Evolutionary conservation across 1,140 invertebrate species (phyloP).

Genomic region (Drosophila teissieri): DNA sequence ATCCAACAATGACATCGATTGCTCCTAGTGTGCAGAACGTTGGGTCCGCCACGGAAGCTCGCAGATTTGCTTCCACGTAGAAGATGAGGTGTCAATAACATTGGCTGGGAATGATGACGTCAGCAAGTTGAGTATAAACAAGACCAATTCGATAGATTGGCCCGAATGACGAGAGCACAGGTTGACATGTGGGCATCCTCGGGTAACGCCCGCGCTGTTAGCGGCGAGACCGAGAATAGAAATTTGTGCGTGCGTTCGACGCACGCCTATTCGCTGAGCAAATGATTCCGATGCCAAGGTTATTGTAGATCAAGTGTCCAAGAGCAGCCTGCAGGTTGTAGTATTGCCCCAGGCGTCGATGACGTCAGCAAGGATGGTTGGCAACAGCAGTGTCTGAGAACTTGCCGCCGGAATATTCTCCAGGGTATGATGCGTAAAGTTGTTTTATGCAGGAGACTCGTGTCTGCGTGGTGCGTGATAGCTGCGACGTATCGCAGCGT

Average conservation of each 20-base stretch:
- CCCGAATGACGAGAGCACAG: background rate
- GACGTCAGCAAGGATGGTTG: no score
- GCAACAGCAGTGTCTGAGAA: no score
- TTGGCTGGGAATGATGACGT: background rate
- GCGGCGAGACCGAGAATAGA: background rate
- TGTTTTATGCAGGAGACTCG: no score
- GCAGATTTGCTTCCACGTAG: background rate
- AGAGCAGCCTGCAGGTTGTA: background rate
- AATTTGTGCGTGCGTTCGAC: background rate
- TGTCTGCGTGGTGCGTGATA: no score
- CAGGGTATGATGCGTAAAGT: no score
- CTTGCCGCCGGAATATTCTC: no score
- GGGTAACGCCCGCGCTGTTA: background rate
- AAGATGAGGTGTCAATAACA: background rate
- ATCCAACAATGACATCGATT: no score
- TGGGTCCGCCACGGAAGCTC: background rate
- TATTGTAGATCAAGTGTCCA: constrained; percentile 4
- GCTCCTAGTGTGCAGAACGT: background rate
- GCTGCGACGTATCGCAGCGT: no score
- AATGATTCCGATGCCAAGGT: constrained; percentile 1
- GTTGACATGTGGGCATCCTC: no score
- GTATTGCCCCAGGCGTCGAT: background rate
- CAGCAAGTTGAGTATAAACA: background rate
- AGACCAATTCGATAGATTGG: background rate
- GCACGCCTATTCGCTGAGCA: background rate